phyloP scores from a whole-genome alignment of 2,888 invertebrate species.

The Coenonympha glycerion region DNA sequence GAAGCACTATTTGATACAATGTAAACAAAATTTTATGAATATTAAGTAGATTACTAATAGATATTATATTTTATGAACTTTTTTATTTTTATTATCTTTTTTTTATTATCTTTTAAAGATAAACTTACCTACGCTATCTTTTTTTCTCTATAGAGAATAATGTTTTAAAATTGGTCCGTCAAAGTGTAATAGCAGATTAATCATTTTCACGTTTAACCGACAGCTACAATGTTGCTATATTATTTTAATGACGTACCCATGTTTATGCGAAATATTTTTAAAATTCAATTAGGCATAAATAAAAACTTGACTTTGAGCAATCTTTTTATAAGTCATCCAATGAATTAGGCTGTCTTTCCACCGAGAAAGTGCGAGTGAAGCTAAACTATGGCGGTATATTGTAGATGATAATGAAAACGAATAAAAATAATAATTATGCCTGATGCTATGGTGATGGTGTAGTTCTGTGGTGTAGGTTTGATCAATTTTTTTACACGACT shows the following conservation, averaged over 20 bases:
- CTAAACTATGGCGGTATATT: neutral
- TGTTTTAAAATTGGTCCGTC: constrained; percentile 1
- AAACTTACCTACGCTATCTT: too few relatives aligned
- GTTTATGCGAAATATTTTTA: constrained; percentile 7
- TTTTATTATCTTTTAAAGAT: too few relatives aligned
- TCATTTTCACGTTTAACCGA: constrained; percentile 6
- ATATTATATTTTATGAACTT: too few relatives aligned
- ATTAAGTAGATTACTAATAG: too few relatives aligned
- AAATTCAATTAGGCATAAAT: constrained; percentile 9
- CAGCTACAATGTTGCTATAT: constrained; percentile 4
- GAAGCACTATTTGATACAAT: too few relatives aligned
- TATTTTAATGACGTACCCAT: neutral
- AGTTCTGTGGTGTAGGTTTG: too few relatives aligned
- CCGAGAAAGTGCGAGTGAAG: too few relatives aligned
- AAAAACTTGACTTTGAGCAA: constrained; percentile 2
- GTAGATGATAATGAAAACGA: neutral
- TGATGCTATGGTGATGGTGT: too few relatives aligned
- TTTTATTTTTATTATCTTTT: too few relatives aligned
- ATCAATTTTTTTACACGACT: too few relatives aligned
- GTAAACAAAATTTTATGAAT: too few relatives aligned
- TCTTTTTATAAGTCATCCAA: neutral
- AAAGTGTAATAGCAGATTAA: constrained; percentile 3
- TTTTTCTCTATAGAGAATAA: too few relatives aligned
- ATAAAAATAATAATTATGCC: neutral
- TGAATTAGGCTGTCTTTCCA: neutral